A percentile compares a stretch with the other conserved stretches of the same genome.
These are phyloP conservation scores for Tetragnatha montana DNA, from an alignment of 2,888 invertebrate species.

Conservation along the genomic window DNA sequence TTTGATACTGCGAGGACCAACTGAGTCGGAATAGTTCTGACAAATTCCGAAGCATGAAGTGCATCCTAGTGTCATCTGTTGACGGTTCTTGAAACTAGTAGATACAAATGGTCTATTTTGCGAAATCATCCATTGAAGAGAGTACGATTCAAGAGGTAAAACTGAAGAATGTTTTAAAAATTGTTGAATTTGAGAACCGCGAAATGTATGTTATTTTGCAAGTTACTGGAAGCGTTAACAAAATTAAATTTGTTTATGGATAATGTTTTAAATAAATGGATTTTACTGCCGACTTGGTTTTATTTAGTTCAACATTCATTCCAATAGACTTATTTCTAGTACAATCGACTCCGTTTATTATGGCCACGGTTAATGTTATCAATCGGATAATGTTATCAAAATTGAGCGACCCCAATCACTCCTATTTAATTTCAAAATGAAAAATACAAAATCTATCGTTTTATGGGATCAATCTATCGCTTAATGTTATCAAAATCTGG, in stretches of 20 bases:
- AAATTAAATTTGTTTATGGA: slow-evolving; percentile 52
- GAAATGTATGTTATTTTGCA: slow-evolving; percentile 47
- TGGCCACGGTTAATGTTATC: too few species aligned
- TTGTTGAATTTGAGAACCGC: slow-evolving; percentile 49
- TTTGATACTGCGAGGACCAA: slow-evolving; percentile 32
- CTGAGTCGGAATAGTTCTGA: not conserved
- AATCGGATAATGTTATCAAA: too few species aligned
- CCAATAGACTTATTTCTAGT: too few species aligned
- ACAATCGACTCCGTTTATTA: too few species aligned
- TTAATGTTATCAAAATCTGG: too few species aligned
- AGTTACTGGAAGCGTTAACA: slow-evolving; percentile 37
- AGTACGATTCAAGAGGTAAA: slow-evolving; percentile 14
- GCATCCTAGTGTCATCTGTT: slow-evolving; percentile 33
- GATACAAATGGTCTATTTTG: slow-evolving; percentile 45
- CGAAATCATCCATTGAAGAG: slow-evolving; percentile 44
- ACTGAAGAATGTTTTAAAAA: slow-evolving; percentile 7
- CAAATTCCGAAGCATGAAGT: slow-evolving; percentile 6
- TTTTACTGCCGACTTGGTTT: slow-evolving; percentile 46
- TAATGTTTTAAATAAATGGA: slow-evolving; percentile 63
- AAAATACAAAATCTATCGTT: too few species aligned
- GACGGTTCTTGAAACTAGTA: slow-evolving; percentile 32
- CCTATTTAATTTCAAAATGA: too few species aligned
- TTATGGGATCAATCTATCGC: too few species aligned
- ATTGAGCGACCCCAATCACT: too few species aligned
- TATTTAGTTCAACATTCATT: not conserved